Evolutionary conservation across 2,797 vertebrate genomes (phyloP).

Genomic region (Pristis pectinata): DNA sequence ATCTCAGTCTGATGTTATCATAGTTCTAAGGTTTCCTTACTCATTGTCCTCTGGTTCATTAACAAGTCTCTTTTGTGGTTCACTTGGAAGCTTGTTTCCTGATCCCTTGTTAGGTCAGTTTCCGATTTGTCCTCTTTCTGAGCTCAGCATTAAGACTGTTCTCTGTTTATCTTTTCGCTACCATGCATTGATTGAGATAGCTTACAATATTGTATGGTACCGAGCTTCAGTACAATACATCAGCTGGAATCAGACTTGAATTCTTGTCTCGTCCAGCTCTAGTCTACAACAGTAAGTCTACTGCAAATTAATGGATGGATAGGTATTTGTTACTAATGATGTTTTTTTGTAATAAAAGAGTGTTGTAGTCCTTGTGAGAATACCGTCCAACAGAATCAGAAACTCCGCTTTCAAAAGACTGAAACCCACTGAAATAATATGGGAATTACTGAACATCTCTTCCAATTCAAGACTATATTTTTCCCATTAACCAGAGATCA

Average conservation of each 20-base stretch:
- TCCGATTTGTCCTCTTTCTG: not conserved
- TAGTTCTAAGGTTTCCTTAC: not conserved
- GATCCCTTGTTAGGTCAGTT: not conserved
- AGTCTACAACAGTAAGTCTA: not conserved
- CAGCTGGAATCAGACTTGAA: not conserved
- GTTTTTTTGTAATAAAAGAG: not conserved
- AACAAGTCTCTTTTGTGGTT: not conserved
- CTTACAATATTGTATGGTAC: too few relatives aligned
- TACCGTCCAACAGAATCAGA: not conserved
- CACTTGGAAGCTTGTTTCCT: not conserved
- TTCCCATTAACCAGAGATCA: not conserved
- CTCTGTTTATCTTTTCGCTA: not conserved
- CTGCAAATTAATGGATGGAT: not conserved
- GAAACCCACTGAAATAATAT: not conserved
- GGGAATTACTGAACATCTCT: not conserved
- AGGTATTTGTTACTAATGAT: not conserved
- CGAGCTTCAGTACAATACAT: not conserved
- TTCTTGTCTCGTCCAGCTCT: not conserved
- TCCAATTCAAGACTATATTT: not conserved
- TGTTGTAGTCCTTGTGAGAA: not conserved
- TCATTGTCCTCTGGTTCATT: constrained; percentile 5
- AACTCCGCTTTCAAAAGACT: not conserved
- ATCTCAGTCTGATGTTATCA: not conserved
- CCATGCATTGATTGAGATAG: not conserved
- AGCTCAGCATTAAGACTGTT: not conserved